Percentiles rank a stretch among this genome's conserved stretches.
These are phyloP conservation scores for Acanthurus lineatus DNA, from an alignment of 2,797 vertebrate species.

Conservation along the genomic window DNA sequence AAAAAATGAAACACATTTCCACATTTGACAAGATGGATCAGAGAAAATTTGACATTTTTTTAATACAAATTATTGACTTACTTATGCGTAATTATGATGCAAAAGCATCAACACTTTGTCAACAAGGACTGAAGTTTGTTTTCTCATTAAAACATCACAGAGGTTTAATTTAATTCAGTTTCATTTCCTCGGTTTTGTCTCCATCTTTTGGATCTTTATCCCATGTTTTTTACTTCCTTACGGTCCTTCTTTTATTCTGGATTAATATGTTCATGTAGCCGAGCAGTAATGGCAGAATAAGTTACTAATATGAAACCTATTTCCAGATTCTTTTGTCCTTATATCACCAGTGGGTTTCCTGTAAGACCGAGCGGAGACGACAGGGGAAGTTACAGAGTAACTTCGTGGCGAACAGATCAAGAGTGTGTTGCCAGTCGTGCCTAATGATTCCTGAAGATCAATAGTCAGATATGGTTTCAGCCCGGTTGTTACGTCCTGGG, in stretches of 20 bases:
- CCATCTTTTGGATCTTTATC: background rate
- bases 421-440: conserved; percentile 37
- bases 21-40: too few species aligned
- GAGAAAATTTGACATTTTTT: too few species aligned
- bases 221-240: background rate
- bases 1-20: too few species aligned
- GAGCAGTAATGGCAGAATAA: conserved; percentile 47
- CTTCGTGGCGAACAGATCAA: conserved; percentile 33
- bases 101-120: too few species aligned
- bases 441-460: conserved; percentile 73
- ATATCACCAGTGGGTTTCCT: conserved; percentile 46
- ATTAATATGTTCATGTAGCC: conserved; percentile 18
- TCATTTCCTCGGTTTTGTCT: background rate
- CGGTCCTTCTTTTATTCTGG: background rate
- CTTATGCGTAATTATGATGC: too few species aligned
- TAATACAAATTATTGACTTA: too few species aligned
- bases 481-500: background rate
- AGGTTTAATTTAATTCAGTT: too few species aligned
- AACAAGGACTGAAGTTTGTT: too few species aligned
- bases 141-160: too few species aligned
- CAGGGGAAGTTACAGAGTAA: conserved; percentile 75
- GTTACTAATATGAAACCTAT: conserved; percentile 66
- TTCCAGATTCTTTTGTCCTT: conserved; percentile 64
- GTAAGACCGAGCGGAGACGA: conserved; percentile 50
- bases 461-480: conserved; percentile 64